Percentiles rank a stretch among this genome's conserved stretches.
Evolutionary conservation across 2,113 vertebrate species (phyloP).

Genomic region (Urocolius indicus): DNA sequence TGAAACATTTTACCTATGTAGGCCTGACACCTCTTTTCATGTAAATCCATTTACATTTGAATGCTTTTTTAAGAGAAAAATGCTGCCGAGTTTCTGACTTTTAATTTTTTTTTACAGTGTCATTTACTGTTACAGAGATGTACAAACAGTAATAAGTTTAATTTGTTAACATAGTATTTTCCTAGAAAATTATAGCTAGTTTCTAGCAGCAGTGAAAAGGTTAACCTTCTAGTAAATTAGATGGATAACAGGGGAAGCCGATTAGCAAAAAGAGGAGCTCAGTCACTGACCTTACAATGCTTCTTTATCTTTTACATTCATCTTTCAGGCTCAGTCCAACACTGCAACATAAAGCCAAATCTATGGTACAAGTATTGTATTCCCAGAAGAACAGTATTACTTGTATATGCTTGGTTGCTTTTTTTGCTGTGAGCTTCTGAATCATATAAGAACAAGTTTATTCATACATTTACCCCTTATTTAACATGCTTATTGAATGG

Average conservation of each 20-base stretch:
- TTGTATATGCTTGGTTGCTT: conserved; percentile 58
- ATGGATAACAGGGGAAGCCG: conserved; percentile 39
- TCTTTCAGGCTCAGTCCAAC: conserved; percentile 33
- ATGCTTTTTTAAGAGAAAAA: not conserved
- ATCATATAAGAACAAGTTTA: conserved; percentile 53
- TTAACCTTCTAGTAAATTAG: conserved; percentile 49
- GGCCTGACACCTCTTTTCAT: not conserved
- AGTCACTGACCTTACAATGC: conserved; percentile 57
- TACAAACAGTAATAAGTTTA: not conserved
- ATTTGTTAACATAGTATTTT: not conserved
- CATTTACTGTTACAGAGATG: not conserved
- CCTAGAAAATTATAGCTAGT: not conserved
- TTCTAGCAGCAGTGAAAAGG: conserved; percentile 34
- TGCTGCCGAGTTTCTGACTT: not conserved
- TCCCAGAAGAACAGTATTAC: conserved; percentile 44
- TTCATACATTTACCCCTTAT: conserved; percentile 55
- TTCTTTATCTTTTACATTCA: conserved; percentile 66
- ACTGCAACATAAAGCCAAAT: conserved; percentile 47
- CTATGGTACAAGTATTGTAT: conserved; percentile 58
- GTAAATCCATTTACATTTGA: conserved; percentile 1
- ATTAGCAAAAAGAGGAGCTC: conserved; percentile 46
- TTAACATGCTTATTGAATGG: conserved; percentile 51
- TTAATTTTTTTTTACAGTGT: not conserved
- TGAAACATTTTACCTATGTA: conserved; percentile 34
- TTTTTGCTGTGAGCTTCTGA: conserved; percentile 46